Evolutionary conservation across 2,113 vertebrate species (phyloP).

Genomic region (Miniopterus natalensis): DNA sequence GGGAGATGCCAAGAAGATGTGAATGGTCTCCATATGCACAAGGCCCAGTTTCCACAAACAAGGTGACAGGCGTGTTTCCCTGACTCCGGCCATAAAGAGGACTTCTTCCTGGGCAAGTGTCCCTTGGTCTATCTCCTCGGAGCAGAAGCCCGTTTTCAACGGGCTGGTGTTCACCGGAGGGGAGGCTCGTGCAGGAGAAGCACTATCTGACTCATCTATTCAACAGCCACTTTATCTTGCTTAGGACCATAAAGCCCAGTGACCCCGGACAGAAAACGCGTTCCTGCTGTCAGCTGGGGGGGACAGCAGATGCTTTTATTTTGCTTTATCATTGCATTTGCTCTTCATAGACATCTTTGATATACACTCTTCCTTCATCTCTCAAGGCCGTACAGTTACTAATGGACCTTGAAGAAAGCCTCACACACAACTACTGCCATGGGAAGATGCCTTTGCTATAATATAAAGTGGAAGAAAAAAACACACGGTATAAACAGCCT

Average conservation of each 20-base stretch:
- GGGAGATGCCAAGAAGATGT: not conserved
- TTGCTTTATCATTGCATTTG: not conserved
- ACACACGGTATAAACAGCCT: not conserved
- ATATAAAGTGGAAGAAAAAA: not conserved
- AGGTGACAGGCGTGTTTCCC: too few relatives aligned
- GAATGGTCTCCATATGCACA: not conserved
- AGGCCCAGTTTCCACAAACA: not conserved
- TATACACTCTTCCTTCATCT: not conserved
- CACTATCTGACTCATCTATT: not conserved
- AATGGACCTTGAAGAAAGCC: not conserved
- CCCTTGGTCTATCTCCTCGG: not conserved
- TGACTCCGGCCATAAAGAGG: not conserved
- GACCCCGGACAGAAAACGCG: not conserved
- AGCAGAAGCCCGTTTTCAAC: not conserved
- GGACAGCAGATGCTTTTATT: not conserved
- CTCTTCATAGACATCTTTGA: not conserved
- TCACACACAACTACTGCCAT: not conserved
- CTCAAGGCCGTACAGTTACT: not conserved
- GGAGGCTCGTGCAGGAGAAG: not conserved
- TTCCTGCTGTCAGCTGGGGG: not conserved
- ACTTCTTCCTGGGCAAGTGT: not conserved
- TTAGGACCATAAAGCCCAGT: conserved; percentile 41
- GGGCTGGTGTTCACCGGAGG: not conserved
- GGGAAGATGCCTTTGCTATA: not conserved
- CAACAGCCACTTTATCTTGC: not conserved